Evolutionary conservation across 2,113 vertebrate species (phyloP).

Genomic region (Tretioscincus oriximinensis): DNA sequence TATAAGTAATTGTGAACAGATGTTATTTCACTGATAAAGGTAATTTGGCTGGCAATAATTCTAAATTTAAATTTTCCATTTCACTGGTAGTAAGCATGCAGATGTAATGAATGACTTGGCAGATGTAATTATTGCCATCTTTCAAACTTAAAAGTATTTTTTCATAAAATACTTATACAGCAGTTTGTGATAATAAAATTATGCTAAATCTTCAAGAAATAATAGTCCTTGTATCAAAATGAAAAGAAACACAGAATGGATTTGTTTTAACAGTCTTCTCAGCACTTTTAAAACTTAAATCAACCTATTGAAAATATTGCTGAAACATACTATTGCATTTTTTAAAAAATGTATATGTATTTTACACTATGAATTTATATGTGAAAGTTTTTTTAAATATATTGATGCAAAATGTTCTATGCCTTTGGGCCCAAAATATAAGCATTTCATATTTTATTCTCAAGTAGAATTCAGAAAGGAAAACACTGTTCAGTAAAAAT

Average conservation of each 20-base stretch:
- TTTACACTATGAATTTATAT: constrained; percentile 16
- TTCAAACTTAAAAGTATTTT: constrained; percentile 48
- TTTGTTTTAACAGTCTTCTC: constrained; percentile 18
- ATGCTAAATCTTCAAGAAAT: constrained; percentile 30
- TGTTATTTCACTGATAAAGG: constrained; percentile 69
- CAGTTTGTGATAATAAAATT: constrained; percentile 46
- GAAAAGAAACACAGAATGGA: constrained; percentile 16
- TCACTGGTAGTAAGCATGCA: constrained; percentile 60
- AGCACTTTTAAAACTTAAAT: constrained; percentile 20
- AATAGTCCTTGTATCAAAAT: constrained; percentile 28
- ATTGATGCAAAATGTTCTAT: background rate
- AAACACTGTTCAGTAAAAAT: background rate
- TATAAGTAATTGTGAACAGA: constrained; percentile 60
- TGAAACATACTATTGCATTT: background rate
- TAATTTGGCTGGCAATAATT: constrained; percentile 64
- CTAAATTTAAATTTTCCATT: constrained; percentile 70
- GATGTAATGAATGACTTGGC: constrained; percentile 56
- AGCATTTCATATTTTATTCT: background rate
- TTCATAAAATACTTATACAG: constrained; percentile 40
- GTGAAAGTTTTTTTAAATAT: background rate
- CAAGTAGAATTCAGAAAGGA: background rate
- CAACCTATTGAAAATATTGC: constrained; percentile 6
- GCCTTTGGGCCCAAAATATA: background rate
- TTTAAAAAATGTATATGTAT: constrained; percentile 18
- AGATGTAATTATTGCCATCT: constrained; percentile 64